These are phyloP conservation scores for Rugalucina vietnamica DNA, from an alignment of 2,888 invertebrate genomes.

Conservation along the genomic window DNA sequence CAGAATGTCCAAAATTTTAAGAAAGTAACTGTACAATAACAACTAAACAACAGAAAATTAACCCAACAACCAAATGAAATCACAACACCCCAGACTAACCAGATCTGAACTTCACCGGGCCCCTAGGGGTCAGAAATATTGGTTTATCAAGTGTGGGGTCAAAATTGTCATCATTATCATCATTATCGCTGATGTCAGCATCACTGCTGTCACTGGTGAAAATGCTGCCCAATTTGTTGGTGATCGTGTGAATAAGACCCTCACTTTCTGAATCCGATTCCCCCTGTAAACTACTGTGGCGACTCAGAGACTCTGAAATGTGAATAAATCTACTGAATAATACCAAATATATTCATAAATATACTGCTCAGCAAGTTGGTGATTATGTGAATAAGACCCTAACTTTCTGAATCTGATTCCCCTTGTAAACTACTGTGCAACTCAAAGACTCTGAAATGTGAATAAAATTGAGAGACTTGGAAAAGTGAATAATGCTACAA, in stretches of 20 bases:
- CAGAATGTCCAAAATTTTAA: no score
- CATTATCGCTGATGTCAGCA: constrained; percentile 79
- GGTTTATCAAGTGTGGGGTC: constrained; percentile 81
- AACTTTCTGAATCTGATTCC: background rate
- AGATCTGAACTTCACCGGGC: constrained; percentile 78
- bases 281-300: constrained; percentile 81
- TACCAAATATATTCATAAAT: no score
- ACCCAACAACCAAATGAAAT: constrained; percentile 1
- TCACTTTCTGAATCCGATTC: constrained; percentile 83
- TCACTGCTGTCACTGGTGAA: constrained; percentile 88
- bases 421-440: background rate
- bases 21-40: background rate
- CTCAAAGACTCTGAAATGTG: no score
- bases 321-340: no score
- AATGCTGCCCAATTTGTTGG: constrained; percentile 84
- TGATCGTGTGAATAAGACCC: constrained; percentile 79
- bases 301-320: constrained; percentile 79
- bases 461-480: no score
- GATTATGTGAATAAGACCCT: no score
- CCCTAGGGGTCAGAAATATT: constrained; percentile 80
- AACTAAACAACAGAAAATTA: background rate
- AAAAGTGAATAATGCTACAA: no score
- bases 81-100: constrained; percentile 67
- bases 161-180: constrained; percentile 77
- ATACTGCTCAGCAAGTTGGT: no score